Evolutionary conservation across 2,113 vertebrate species (phyloP).

Genomic region (Haplochromis burtoni): DNA sequence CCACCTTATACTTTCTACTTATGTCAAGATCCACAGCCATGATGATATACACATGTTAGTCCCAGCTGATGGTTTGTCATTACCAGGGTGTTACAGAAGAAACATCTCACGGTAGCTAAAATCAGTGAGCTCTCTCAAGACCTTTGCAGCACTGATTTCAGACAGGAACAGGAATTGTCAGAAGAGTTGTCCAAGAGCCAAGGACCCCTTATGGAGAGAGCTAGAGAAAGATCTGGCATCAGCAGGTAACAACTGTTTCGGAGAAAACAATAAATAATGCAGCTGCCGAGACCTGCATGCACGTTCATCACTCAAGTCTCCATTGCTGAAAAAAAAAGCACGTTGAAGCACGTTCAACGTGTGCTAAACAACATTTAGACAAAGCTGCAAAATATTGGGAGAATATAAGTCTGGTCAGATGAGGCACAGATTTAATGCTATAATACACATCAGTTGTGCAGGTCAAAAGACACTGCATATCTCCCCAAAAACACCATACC

Average conservation of each 20-base stretch:
- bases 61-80: background rate
- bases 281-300: background rate
- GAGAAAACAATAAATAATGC: background rate
- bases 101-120: background rate
- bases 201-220: background rate
- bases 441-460: background rate
- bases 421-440: background rate
- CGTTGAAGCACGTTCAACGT: accelerated
- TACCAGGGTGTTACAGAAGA: background rate
- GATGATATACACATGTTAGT: background rate
- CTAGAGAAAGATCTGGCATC: background rate
- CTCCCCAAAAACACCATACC: background rate
- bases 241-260: background rate
- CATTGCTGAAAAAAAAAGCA: background rate
- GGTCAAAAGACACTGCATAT: background rate
- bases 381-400: background rate
- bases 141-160: background rate
- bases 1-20: background rate
- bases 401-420: background rate
- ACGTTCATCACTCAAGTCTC: background rate
- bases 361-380: background rate
- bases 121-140: background rate
- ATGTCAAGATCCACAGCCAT: background rate
- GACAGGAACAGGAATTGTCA: background rate
- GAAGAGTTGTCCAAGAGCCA: background rate